Base-by-base conservation (phyloP, 2,888 invertebrate species). In the Andrena bicolor region DNA sequence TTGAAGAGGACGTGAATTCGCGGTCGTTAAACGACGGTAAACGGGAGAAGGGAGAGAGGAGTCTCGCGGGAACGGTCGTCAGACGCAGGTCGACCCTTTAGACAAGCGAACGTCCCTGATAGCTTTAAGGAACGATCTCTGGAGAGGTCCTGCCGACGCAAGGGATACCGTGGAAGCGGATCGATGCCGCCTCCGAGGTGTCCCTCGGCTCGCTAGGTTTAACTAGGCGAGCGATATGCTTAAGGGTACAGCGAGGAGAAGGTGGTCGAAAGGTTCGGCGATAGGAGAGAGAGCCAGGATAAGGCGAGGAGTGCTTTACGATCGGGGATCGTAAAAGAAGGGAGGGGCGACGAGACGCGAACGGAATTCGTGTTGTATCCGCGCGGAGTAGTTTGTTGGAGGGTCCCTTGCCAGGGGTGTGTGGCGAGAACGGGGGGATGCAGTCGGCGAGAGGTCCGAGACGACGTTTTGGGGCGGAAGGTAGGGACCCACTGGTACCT, bases 401-500 rank as follows among this genome's bases (percentile, higher is more conserved):
- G 28, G 35, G 28, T 20, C 26, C 41, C 32, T 49, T 32, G n/a
- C 16, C 13, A 48, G 35, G 26, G 41, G 41, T 13, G 41, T 3
- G 16, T 41, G 30, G 32, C 60, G 10, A 53, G 10, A 56, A 26
- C 10, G 0, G 56, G 56, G 23, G 41, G 35, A 20, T 26, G 69
- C 13, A 58, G 4, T 4, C 32, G n/a, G 41, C 26, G 41, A 41
- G 58, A 70, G 48, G 48, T 2, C 48, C 60, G 70, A 60, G n/a
- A 13, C 28, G 48, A 30, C 13, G 60, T 28, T 30, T 20, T 20
- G 30, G 53, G 49, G 60, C 30, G 68, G 58, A 35, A 66, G 77
- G 61, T 72, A 80, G 85, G 79, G 86, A 86, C 90, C 89, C 82
- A 87, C 23, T 26, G 86, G 89, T 89, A 91, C 87, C 90, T 92